phyloP scores from a whole-genome alignment of 2,113 vertebrate species.

The Myotis lucifugus region DNA sequence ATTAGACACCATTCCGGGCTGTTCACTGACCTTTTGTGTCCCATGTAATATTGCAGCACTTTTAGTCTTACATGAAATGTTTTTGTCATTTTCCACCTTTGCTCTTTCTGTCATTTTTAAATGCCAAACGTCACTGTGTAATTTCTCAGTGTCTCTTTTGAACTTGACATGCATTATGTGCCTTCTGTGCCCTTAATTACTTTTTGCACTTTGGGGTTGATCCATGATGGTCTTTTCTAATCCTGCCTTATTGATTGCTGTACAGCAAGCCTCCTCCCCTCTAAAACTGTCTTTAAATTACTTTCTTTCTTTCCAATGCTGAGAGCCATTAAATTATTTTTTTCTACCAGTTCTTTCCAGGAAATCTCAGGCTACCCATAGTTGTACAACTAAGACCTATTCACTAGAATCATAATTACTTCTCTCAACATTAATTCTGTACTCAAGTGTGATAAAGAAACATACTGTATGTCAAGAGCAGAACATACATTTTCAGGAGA shows the following conservation, averaged over 20 bases:
- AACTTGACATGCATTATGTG: conserved; percentile 45
- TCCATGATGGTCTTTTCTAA: conserved; percentile 31
- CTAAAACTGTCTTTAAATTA: conserved; percentile 32
- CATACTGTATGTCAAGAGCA: not conserved
- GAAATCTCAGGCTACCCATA: not conserved
- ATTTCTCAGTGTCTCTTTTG: conserved; percentile 35
- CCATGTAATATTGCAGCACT: not conserved
- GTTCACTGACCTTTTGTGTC: conserved; percentile 44
- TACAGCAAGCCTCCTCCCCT: not conserved
- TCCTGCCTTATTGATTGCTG: not conserved
- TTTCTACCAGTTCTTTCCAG: conserved; percentile 2
- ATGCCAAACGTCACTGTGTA: conserved; percentile 34
- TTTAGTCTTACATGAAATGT: conserved; percentile 51
- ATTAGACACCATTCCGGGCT: conserved; percentile 65
- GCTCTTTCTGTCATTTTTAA: conserved; percentile 60
- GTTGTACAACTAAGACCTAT: not conserved
- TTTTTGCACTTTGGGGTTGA: conserved; percentile 44
- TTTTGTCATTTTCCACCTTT: conserved; percentile 55
- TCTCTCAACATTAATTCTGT: not conserved
- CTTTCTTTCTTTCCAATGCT: conserved; percentile 7
- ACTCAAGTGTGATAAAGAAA: not conserved
- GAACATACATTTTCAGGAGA: conserved; percentile 31
- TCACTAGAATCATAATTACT: not conserved
- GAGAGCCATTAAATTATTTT: not conserved
- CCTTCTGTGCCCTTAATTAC: conserved; percentile 55